phyloP scores from a whole-genome alignment of 2,888 invertebrate species.

The Pristionchus exspectatus region DNA sequence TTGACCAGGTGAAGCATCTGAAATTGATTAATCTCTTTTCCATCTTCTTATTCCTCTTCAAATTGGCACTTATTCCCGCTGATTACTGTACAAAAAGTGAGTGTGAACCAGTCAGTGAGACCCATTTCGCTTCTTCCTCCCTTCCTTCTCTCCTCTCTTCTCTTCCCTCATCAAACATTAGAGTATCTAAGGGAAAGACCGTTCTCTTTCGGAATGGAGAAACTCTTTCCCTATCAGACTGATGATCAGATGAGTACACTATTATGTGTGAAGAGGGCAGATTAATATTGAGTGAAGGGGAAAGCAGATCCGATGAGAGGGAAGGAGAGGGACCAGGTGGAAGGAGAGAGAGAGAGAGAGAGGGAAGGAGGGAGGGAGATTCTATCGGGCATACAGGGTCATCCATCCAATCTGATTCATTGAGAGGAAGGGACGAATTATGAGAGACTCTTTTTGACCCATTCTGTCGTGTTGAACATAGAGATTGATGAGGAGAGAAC shows the following conservation, averaged over 20 bases:
- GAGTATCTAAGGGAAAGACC: background rate
- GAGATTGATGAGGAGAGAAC: background rate
- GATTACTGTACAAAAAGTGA: slow-evolving; percentile 28
- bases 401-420: slow-evolving; percentile 39
- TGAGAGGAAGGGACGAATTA: background rate
- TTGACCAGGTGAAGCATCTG: slow-evolving; percentile 36
- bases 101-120: slow-evolving; percentile 10
- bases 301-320: background rate
- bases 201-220: background rate
- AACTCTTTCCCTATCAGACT: background rate
- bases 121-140: slow-evolving; percentile 10
- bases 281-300: slow-evolving; percentile 18
- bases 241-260: slow-evolving; percentile 15
- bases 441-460: background rate
- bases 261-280: slow-evolving; percentile 41
- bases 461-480: background rate
- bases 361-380: slow-evolving; percentile 15
- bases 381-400: slow-evolving; percentile 24
- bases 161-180: slow-evolving; percentile 26
- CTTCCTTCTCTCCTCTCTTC: background rate
- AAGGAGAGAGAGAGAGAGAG: slow-evolving; percentile 16
- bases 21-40: background rate
- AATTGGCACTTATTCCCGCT: slow-evolving; percentile 21
- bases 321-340: background rate
- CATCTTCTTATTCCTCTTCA: background rate